Percentiles rank a stretch among this genome's conserved stretches.
Evolutionary conservation across 1,140 invertebrate genomes (phyloP).

Genomic region (Pseudomyrmex sp.): DNA sequence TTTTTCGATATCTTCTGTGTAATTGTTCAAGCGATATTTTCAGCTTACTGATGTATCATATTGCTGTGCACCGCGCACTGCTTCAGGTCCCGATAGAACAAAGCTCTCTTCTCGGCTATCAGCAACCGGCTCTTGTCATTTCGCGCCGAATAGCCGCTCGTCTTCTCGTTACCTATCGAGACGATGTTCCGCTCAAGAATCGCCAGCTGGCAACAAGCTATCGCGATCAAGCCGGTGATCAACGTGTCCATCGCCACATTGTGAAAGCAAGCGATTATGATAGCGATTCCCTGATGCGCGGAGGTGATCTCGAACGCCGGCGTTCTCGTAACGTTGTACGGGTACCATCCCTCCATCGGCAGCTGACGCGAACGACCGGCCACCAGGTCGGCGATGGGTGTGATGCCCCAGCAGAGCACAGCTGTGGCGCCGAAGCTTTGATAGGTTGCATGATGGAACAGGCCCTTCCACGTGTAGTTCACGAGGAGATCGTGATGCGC

Average conservation of each 20-base stretch:
- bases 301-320: slow-evolving; percentile 85
- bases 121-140: background rate
- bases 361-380: slow-evolving; percentile 56
- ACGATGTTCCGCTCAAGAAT: slow-evolving; percentile 71
- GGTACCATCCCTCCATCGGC: slow-evolving; percentile 82
- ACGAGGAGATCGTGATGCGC: slow-evolving; percentile 63
- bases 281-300: slow-evolving; percentile 81
- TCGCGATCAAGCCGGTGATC: slow-evolving; percentile 82
- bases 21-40: no score
- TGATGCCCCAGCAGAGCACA: slow-evolving; percentile 69
- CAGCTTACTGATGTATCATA: slow-evolving; percentile 70
- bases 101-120: background rate
- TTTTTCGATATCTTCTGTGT: no score
- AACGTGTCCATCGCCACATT: slow-evolving; percentile 85
- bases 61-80: slow-evolving; percentile 66
- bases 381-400: slow-evolving; percentile 64
- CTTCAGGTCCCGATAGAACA: slow-evolving; percentile 59
- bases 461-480: slow-evolving; percentile 72
- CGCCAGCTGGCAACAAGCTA: slow-evolving; percentile 82
- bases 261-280: slow-evolving; percentile 81
- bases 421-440: slow-evolving; percentile 70
- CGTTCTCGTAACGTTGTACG: slow-evolving; percentile 82
- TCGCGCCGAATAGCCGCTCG: background rate
- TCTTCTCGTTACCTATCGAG: slow-evolving; percentile 31
- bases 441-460: slow-evolving; percentile 73